Conservation (phyloP, 2,888 invertebrate genomes). For the Spodoptera picta region DNA sequence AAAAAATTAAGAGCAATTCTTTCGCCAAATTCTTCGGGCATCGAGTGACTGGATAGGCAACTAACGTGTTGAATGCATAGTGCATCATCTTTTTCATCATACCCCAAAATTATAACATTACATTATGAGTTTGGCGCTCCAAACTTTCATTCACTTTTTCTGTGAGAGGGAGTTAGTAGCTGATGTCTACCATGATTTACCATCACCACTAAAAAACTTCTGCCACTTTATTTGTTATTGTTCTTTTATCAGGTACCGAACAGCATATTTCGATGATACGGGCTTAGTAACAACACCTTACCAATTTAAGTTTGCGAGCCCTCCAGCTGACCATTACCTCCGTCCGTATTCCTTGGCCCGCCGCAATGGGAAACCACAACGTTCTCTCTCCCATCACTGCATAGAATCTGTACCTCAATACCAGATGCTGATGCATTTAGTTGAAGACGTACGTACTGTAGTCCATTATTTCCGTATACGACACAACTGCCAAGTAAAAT, state of each 20-base stretch:
- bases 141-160: no score
- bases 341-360: slow-evolving; percentile 93
- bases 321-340: slow-evolving; percentile 97
- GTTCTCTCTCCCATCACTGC: slow-evolving; percentile 58
- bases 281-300: slow-evolving; percentile 95
- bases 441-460: slow-evolving; percentile 87
- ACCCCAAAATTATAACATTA: no score
- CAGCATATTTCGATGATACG: slow-evolving; percentile 96
- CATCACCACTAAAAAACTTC: no score
- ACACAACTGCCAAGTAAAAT: no score
- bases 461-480: neutral
- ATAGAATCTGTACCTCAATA: slow-evolving; percentile 88
- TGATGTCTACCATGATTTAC: no score
- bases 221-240: neutral
- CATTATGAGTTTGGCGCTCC: no score
- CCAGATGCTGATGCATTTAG: slow-evolving; percentile 77
- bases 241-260: slow-evolving; percentile 84
- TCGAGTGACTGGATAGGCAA: no score
- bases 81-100: no score
- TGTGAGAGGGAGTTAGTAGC: no score
- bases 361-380: neutral
- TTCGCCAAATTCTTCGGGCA: no score
- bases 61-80: no score
- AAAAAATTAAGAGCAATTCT: no score
- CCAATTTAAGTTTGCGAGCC: slow-evolving; percentile 93